phyloP scores from a whole-genome alignment of 2,888 invertebrate genomes.

The Bunonema sp. region DNA sequence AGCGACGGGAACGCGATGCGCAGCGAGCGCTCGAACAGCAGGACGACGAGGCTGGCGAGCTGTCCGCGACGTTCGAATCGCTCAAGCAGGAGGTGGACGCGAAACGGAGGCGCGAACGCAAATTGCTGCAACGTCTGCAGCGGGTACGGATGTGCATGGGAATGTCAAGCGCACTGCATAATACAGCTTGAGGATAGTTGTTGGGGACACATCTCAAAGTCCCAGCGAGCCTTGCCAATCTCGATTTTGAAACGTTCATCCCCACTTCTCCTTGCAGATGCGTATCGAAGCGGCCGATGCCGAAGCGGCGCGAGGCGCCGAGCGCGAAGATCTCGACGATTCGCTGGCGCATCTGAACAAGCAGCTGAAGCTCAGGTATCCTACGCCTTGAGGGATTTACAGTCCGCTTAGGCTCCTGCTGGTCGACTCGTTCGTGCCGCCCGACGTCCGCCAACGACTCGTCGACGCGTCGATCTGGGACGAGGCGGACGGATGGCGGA shows the following conservation, averaged over 20 bases:
- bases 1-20: constrained; percentile 66
- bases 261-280: constrained; percentile 11
- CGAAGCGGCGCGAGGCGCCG: constrained; percentile 73
- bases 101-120: too few relatives aligned
- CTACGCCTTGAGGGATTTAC: neutral
- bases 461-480: constrained; percentile 63
- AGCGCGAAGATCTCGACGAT: constrained; percentile 77
- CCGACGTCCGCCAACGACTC: constrained; percentile 46
- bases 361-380: constrained; percentile 66
- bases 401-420: constrained; percentile 52
- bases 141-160: too few relatives aligned
- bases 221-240: too few relatives aligned
- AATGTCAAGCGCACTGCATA: too few relatives aligned
- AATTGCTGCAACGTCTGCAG: too few relatives aligned
- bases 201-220: too few relatives aligned
- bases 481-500: constrained; percentile 70
- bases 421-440: constrained; percentile 75
- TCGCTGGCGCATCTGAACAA: constrained; percentile 74
- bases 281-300: constrained; percentile 67
- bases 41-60: constrained; percentile 76
- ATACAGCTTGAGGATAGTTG: too few relatives aligned
- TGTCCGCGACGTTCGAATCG: constrained; percentile 74
- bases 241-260: too few relatives aligned
- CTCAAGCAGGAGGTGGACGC: constrained; percentile 90
- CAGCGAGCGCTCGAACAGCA: constrained; percentile 79